A percentile compares a stretch with the other conserved stretches of the same genome.
Evolutionary conservation across 2,888 invertebrate genomes (phyloP).

Genomic region (Seira sanloemensis): DNA sequence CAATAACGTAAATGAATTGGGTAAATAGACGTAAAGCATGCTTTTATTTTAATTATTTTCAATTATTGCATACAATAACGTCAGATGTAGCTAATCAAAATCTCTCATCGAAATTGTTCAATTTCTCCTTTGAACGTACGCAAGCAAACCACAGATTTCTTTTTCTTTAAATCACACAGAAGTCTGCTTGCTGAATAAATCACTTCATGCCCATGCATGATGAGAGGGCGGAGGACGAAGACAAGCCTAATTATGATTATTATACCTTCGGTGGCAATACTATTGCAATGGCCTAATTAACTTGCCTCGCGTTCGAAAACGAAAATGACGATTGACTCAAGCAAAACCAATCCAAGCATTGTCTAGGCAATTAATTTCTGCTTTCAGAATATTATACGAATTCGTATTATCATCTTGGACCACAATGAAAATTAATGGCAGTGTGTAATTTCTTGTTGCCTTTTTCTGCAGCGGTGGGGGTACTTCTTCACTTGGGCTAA

Average conservation of each 20-base stretch:
- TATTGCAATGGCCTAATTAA: conserved; percentile 51
- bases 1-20: background rate
- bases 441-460: conserved; percentile 41
- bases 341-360: background rate
- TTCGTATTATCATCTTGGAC: conserved; percentile 14
- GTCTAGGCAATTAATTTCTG: conserved; percentile 32
- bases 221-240: conserved; percentile 9
- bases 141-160: too few species aligned
- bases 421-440: conserved; percentile 56
- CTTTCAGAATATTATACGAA: conserved; percentile 30
- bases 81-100: background rate
- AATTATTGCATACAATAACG: background rate
- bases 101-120: background rate
- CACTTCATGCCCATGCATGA: background rate
- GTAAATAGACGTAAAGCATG: background rate
- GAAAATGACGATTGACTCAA: conserved; percentile 1
- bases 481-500: background rate
- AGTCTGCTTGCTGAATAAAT: background rate
- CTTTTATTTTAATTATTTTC: conserved; percentile 1
- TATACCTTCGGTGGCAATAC: background rate
- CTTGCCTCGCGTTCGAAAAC: conserved; percentile 44
- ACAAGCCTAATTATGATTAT: background rate
- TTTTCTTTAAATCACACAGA: background rate
- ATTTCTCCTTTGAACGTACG: background rate
- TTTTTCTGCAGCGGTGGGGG: conserved; percentile 25